phyloP scores from a whole-genome alignment of 2,888 invertebrate genomes.

The Diarsia mendica region DNA sequence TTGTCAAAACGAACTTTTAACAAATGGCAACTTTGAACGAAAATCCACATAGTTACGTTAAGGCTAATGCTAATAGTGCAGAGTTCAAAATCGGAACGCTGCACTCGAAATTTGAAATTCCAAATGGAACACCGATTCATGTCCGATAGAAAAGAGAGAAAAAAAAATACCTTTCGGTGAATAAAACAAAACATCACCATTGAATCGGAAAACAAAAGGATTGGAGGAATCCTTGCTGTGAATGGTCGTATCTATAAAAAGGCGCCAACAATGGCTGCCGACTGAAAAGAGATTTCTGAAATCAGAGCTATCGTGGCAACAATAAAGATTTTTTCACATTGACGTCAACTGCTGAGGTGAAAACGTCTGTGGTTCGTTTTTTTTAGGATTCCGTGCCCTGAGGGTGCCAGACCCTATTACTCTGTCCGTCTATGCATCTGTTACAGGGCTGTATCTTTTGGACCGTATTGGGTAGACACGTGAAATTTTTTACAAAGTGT shows the following conservation, averaged over 20 bases:
- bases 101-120: conserved; percentile 74
- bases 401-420: too few relatives aligned
- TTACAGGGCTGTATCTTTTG: neutral
- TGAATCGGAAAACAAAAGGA: conserved; percentile 78
- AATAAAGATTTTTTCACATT: conserved; percentile 72
- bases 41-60: neutral
- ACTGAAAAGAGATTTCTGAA: conserved; percentile 75
- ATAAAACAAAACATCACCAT: conserved; percentile 63
- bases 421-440: neutral
- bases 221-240: conserved; percentile 72
- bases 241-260: conserved; percentile 75
- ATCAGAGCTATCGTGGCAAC: conserved; percentile 72
- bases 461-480: neutral
- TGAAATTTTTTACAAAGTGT: neutral
- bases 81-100: conserved; percentile 56
- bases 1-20: neutral
- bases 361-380: conserved; percentile 42
- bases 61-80: conserved; percentile 25
- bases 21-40: neutral
- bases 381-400: neutral
- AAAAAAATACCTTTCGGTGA: conserved; percentile 64
- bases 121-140: conserved; percentile 69
- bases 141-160: conserved; percentile 68
- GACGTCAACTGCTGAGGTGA: conserved; percentile 50
- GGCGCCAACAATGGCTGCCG: conserved; percentile 71